These are phyloP conservation scores for Cremastobaeus sp. DNA, from an alignment of 2,888 invertebrate genomes.

Conservation along the genomic window DNA sequence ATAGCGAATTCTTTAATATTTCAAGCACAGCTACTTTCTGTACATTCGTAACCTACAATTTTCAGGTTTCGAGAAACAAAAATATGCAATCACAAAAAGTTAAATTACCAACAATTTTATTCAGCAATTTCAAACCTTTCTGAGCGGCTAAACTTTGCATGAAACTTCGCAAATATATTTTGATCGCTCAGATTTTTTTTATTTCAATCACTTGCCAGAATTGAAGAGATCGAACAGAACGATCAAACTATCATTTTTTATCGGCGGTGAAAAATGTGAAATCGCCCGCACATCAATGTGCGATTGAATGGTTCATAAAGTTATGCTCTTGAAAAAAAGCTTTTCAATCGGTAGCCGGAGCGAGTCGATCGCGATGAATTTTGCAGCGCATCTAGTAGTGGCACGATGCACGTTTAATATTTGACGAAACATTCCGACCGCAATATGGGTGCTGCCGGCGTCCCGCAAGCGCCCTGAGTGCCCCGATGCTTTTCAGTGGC, in stretches of 20 bases:
- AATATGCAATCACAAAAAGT: too few species aligned
- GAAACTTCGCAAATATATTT: too few species aligned
- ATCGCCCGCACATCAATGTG: constrained; percentile 11
- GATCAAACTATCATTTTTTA: not conserved
- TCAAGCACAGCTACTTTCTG: constrained; percentile 61
- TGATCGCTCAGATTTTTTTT: too few species aligned
- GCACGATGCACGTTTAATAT: constrained; percentile 74
- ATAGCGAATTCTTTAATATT: constrained; percentile 63
- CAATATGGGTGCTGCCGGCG: constrained; percentile 70
- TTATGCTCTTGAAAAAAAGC: constrained; percentile 63
- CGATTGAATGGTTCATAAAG: constrained; percentile 57
- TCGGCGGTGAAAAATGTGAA: constrained; percentile 21
- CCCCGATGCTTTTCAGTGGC: constrained; percentile 53
- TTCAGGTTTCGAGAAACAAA: too few species aligned
- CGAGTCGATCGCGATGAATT: constrained; percentile 73
- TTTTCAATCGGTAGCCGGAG: constrained; percentile 72
- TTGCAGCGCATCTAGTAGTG: constrained; percentile 71
- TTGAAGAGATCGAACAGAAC: too few species aligned
- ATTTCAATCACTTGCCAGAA: too few species aligned
- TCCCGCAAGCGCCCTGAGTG: constrained; percentile 64
- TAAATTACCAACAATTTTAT: too few species aligned
- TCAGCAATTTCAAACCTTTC: too few species aligned
- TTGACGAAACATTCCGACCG: constrained; percentile 76
- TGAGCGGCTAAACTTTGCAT: too few species aligned
- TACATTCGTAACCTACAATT: constrained; percentile 37